Evolutionary conservation across 2,888 invertebrate genomes (phyloP), one percentile per base, ranked within the genome.

Genomic region (Candidula unifasciata): DNA sequence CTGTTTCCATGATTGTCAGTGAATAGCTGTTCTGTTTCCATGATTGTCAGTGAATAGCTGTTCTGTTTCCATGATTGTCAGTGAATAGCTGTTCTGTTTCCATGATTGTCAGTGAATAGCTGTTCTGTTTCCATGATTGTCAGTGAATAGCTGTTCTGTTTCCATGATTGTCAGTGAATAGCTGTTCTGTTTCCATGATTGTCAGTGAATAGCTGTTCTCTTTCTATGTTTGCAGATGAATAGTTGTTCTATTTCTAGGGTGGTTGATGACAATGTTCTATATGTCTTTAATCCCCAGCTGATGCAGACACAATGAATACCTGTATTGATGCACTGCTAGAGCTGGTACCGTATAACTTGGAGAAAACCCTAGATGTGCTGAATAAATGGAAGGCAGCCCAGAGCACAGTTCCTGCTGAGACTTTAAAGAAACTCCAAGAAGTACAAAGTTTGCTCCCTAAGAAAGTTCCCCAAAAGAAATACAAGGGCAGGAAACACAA

Each of bases 371-470:
- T 78, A 54, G 71, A 77, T 13, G 24, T 83, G n/a, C 18, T 83
- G 6, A 77, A 71, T n/a, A 77, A 77, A 24, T 83, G 83, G 83
- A 68, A 83, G 35, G 57, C 74, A 24, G 37, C 18, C 52, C 30
- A 66, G 18, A 60, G 57, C 33, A 83, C n/a, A 16, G 69, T 83
- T 16, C 69, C 78, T 24, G n/a, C 69, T 21, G 66, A 83, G 54
- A 69, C 52, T 54, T 69, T 60, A n/a, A 78, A 37, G 30, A 83
- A 71, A 78, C 33, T 83, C 10, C 64, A 60, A 37, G 37, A 57
- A n/a, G 37, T 27, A 3, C 54, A 30, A 21, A 68, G 37, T 21
- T 30, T 68, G 18, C 6, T 82, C 52, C 52, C 77, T 37, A 6
- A 76, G 27, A 21, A 66, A 24, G 21, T 6, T 57, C 33, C 2